Evolutionary conservation across 23 tunicate species (phyloP).

Genomic region (Halocynthia roretzi): DNA sequence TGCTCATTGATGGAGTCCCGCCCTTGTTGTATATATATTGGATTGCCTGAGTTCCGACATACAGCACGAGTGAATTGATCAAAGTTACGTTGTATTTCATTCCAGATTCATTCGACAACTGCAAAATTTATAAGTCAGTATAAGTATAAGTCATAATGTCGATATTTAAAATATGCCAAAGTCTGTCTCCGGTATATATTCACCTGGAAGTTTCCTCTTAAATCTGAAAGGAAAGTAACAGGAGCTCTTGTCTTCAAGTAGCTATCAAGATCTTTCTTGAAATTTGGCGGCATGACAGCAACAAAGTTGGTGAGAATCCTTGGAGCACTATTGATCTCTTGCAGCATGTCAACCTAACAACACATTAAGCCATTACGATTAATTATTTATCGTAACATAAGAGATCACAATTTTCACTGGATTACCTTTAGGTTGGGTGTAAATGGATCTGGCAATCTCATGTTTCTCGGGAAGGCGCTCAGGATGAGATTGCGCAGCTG

Average conservation of each 20-base stretch:
- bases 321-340: conserved; percentile 86
- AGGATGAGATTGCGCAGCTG: conserved; percentile 92
- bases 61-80: conserved; percentile 94
- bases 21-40: conserved; percentile 69
- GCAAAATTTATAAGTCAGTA: conserved; percentile 2
- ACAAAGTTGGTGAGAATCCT: conserved; percentile 74
- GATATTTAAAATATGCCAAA: neutral
- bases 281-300: conserved; percentile 66
- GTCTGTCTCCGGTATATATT: neutral
- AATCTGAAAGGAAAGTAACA: conserved; percentile 73
- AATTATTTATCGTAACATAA: neutral
- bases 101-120: conserved; percentile 59
- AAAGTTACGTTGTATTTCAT: conserved; percentile 79
- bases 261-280: conserved; percentile 72
- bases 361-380: neutral
- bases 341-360: conserved; percentile 83
- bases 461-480: conserved; percentile 94
- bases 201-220: conserved; percentile 74
- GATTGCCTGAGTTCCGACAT: conserved; percentile 95
- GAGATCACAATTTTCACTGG: neutral
- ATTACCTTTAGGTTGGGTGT: conserved; percentile 90
- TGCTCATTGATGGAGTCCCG: conserved; percentile 70
- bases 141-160: neutral
- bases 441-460: conserved; percentile 93
- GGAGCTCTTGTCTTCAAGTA: conserved; percentile 86